Evolutionary conservation across 1,140 invertebrate species (phyloP).

Genomic region (Neodiprion virginianus): DNA sequence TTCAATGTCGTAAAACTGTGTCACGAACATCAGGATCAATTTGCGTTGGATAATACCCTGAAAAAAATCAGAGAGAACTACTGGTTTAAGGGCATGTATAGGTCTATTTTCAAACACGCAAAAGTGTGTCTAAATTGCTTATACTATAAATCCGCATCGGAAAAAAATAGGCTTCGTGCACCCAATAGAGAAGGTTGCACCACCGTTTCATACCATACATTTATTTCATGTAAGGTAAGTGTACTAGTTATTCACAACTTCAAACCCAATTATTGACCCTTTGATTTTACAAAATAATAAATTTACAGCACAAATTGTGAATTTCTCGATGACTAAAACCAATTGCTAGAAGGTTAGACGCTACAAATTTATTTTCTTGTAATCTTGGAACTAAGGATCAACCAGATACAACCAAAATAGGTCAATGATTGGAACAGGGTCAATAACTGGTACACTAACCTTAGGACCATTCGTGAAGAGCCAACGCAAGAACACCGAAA

Average conservation of each 20-base stretch:
- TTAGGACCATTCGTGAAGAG: constrained; percentile 40
- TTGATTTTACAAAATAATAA: too few species aligned
- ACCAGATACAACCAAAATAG: too few species aligned
- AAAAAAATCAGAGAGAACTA: constrained; percentile 18
- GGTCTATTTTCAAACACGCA: constrained; percentile 13
- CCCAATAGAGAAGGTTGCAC: neutral
- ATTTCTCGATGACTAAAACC: too few species aligned
- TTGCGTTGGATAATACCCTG: constrained; percentile 18
- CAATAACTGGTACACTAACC: too few species aligned
- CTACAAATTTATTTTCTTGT: too few species aligned
- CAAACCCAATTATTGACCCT: too few species aligned
- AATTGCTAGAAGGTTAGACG: too few species aligned
- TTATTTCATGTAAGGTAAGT: constrained; percentile 39
- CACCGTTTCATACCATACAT: constrained; percentile 14
- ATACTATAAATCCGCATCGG: constrained; percentile 19
- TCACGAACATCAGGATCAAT: constrained; percentile 39
- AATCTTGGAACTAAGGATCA: too few species aligned
- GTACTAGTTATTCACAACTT: too few species aligned
- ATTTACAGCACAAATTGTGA: too few species aligned
- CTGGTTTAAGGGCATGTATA: constrained; percentile 17
- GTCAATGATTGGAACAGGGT: too few species aligned
- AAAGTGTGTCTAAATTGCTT: constrained; percentile 21
- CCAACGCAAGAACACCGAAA: constrained; percentile 17
- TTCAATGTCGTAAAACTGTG: constrained; percentile 27
- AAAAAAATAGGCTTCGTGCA: neutral